Evolutionary conservation across 2,797 vertebrate species (phyloP), one percentile per base, ranked within the genome.

Genomic region (Darevskia mixta): DNA sequence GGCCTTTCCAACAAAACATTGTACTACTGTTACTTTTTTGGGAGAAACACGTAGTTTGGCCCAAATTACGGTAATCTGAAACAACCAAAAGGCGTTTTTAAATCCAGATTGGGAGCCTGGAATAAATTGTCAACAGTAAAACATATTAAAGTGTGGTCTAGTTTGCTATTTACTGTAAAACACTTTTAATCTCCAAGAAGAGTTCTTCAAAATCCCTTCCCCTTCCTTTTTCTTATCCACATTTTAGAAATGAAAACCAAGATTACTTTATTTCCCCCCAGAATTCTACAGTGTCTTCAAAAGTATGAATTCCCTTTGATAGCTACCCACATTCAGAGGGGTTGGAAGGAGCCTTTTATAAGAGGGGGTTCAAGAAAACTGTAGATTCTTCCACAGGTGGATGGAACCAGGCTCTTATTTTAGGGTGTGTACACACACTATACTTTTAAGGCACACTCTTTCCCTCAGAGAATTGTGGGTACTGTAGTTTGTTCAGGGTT

Each of bases 121-220:
- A 23, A 64, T 64, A 64, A 64, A 27, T 0, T 75, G 4, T 75
- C 18, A 85, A 1, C 32, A 72, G 23, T 0, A 13, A 41, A 89
- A 88, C 58, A 88, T 43, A 71, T 64, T 25, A 77, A 76, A 88
- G 87, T 78, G 61, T 18, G 71, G 32, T 73, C 3, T 55, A 55
- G 15, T 87, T 80, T 88, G 79, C n/a, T 91, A 2, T 3, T 3
- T 64, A 4, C 85, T 90, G 10, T 66, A 87, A 41, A 89, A 89
- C 72, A 20, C 0, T 38, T 55, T 80, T 77, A 77, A 10, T 58
- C 29, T 64, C 88, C 35, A 80, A 55, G 89, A 86, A 87, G 66
- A 32, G 55, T 6, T 83, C 76, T 11, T 55, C 43, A 72, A 1
- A 38, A 4, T 45, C 25, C 58, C 85, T 82, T 38, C 6, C 6